These are phyloP conservation scores for Petrophora chlorosata DNA, from an alignment of 2,888 invertebrate species.

Conservation along the genomic window DNA sequence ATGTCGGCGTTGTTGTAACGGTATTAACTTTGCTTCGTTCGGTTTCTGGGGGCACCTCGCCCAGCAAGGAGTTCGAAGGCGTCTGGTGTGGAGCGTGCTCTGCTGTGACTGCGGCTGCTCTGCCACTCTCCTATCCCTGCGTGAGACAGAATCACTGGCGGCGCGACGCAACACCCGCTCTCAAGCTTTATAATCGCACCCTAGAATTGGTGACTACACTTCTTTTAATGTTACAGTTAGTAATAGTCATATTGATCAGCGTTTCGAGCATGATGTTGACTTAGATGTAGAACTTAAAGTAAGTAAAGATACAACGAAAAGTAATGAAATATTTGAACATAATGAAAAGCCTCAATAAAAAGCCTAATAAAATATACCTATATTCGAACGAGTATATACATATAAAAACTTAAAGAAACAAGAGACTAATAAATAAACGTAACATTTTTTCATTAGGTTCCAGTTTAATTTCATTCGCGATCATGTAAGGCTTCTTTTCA, in stretches of 20 bases:
- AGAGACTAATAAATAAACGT: constrained; percentile 1
- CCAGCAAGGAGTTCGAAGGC: constrained; percentile 92
- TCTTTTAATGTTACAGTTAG: background rate
- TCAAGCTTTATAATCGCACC: constrained; percentile 48
- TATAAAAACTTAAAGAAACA: constrained; percentile 14
- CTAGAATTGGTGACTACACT: constrained; percentile 40
- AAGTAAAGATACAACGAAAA: background rate
- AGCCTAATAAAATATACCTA: constrained; percentile 10
- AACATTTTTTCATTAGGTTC: constrained; percentile 45
- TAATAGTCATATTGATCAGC: constrained; percentile 34
- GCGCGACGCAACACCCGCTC: constrained; percentile 57
- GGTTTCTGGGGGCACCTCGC: constrained; percentile 89
- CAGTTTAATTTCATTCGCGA: constrained; percentile 43
- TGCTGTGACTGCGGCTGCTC: constrained; percentile 75
- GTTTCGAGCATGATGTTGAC: constrained; percentile 29
- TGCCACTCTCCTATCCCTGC: constrained; percentile 81
- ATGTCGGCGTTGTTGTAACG: constrained; percentile 76
- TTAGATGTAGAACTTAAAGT: background rate
- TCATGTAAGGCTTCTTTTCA: constrained; percentile 45
- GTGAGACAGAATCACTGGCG: constrained; percentile 79
- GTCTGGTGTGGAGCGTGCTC: constrained; percentile 86
- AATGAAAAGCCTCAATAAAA: background rate
- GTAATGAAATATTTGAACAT: too few species aligned
- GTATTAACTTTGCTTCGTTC: constrained; percentile 86
- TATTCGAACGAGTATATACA: constrained; percentile 13